A percentile compares a stretch with the other conserved stretches of the same genome.
phyloP scores from a whole-genome alignment of 2,888 invertebrate species.

The Macaria liturata region DNA sequence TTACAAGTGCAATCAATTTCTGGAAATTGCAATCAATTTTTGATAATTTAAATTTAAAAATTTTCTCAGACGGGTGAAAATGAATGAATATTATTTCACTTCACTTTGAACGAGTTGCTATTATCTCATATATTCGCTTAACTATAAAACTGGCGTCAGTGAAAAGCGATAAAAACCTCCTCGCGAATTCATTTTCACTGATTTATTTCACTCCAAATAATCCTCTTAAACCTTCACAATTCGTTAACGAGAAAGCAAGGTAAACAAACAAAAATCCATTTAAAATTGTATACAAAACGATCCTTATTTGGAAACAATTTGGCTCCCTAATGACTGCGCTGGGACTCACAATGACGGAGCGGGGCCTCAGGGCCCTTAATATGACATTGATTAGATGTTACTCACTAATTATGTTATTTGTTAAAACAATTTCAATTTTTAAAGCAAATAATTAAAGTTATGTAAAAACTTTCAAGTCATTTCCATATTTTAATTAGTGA shows the following conservation, averaged over 20 bases:
- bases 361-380: constrained; percentile 19
- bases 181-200: constrained; percentile 35
- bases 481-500: no score
- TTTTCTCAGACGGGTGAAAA: no score
- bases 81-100: no score
- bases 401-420: not conserved
- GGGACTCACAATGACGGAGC: constrained; percentile 19
- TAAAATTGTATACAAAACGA: constrained; percentile 37
- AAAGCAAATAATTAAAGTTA: no score
- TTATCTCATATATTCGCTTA: not conserved
- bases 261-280: constrained; percentile 49
- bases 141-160: constrained; percentile 23
- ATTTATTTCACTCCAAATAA: constrained; percentile 47
- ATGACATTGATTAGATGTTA: constrained; percentile 34
- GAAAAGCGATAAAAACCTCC: constrained; percentile 16
- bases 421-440: no score
- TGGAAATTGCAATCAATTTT: no score
- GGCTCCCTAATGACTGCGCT: constrained; percentile 37
- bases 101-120: no score
- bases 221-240: constrained; percentile 48
- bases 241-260: constrained; percentile 46
- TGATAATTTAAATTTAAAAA: no score
- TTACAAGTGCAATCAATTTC: no score
- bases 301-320: constrained; percentile 49
- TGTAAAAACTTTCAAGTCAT: no score